Evolutionary conservation across 2,797 vertebrate genomes (phyloP).

Genomic region (Esox lucius): DNA sequence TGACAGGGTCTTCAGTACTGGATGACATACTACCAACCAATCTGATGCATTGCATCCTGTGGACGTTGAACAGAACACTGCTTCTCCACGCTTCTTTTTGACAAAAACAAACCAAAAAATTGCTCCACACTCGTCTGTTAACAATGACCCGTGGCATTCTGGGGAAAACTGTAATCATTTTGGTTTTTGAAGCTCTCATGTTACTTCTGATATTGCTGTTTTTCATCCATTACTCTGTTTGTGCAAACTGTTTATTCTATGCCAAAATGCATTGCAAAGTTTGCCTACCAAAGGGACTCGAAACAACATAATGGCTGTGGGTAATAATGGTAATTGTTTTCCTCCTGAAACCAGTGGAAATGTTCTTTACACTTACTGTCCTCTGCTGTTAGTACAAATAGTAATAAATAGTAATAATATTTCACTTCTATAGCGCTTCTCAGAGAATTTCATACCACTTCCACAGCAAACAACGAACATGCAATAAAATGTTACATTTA

Average conservation of each 20-base stretch:
- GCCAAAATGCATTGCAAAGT: background rate
- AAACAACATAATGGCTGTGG: conserved; percentile 15
- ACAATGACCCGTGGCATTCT: conserved; percentile 13
- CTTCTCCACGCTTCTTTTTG: conserved; percentile 17
- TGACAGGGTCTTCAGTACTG: background rate
- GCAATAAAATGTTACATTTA: too few species aligned
- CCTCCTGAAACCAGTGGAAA: background rate
- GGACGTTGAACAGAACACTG: background rate
- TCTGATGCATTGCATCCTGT: background rate
- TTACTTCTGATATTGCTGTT: conserved; percentile 6
- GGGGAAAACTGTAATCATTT: conserved; percentile 28
- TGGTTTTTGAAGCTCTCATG: conserved; percentile 17
- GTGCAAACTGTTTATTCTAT: background rate
- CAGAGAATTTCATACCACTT: too few species aligned
- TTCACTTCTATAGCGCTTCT: too few species aligned
- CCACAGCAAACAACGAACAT: too few species aligned
- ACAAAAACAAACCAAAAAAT: conserved; percentile 1
- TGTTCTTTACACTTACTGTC: background rate
- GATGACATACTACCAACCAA: background rate
- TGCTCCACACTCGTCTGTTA: conserved; percentile 10
- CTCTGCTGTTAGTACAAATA: background rate
- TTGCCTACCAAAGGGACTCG: background rate
- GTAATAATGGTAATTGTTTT: background rate
- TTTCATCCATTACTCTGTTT: conserved; percentile 22
- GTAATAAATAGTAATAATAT: too few species aligned